Base-by-base conservation (phyloP, 2,113 vertebrate genomes). In the Sander lucioperca region DNA sequence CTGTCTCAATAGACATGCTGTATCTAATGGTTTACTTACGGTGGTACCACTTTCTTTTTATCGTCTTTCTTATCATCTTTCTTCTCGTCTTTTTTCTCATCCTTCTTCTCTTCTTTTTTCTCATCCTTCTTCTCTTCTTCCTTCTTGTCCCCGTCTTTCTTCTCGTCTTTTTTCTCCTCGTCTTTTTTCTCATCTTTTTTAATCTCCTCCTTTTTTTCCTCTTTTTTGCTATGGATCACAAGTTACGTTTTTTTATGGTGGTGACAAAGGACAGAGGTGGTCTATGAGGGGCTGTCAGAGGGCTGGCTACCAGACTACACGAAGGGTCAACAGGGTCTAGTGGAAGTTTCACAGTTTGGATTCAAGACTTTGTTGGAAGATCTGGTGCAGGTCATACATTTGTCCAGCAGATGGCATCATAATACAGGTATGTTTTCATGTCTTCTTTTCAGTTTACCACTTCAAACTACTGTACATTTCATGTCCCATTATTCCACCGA, bases 191-290 rank as follows among this genome's bases (percentile, higher is more conserved):
- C 95, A 64, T 95, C 95, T 54, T 95, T 95, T 83, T 96, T 96
- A 94, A 96, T 96, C 82, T 96, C 90, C 23, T 94, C 93, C 48
- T 96, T 96, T 90, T 96, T 96, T 83, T 96, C 96, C 51, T 96
- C 96, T 83, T 97, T 97, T 96, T 97, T 97, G 91, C 97, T 98
- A 94, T 50, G 76, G 89, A 93, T 66, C 91, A 87, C 71, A 88
- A 19, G 78, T 83, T 89, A 54, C 56, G 45, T 74, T 82, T 30
- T 71, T 78, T 79, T 27, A 65, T 30, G 25, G 56, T 59, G 15
- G 19, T 48, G 73, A 33, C 50, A 45, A 3, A 27, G 43, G 65
- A 23, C 0, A 0, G 14, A 1, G 39, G 25, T n/a, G 63, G 58
- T 67, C 74, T 71, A 68, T 0, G n/a, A 47, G 65, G 86, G 72